A percentile compares a stretch with the other conserved stretches of the same genome.
These are phyloP conservation scores for Sebastes kiyomatsui DNA, from an alignment of 2,797 vertebrate genomes.

Conservation along the genomic window DNA sequence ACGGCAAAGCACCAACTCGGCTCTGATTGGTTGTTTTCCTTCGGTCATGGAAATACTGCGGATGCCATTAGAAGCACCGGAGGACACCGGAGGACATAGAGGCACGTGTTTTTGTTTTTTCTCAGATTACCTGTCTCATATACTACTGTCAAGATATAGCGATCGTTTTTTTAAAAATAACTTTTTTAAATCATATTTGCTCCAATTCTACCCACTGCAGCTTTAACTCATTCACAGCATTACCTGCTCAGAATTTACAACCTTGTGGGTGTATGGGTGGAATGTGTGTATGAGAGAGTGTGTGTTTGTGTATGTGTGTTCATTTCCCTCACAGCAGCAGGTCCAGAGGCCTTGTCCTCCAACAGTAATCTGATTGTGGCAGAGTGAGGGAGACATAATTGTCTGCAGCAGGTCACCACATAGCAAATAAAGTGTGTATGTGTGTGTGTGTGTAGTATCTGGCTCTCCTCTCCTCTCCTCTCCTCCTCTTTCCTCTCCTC, in stretches of 20 bases:
- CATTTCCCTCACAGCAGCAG: slow-evolving; percentile 39
- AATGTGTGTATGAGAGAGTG: background rate
- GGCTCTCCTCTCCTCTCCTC: background rate
- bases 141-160: too few species aligned
- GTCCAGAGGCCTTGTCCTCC: slow-evolving; percentile 64
- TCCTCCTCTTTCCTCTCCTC: background rate
- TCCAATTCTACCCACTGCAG: too few species aligned
- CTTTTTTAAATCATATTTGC: too few species aligned
- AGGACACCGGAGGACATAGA: too few species aligned
- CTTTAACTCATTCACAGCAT: background rate
- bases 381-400: slow-evolving; percentile 60
- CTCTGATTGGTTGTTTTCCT: too few species aligned
- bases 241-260: background rate
- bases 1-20: too few species aligned
- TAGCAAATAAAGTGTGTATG: slow-evolving; percentile 35
- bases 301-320: slow-evolving; percentile 18
- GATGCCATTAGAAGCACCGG: too few species aligned
- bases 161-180: too few species aligned
- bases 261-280: background rate
- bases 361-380: slow-evolving; percentile 70
- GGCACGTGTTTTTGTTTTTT: too few species aligned
- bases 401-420: slow-evolving; percentile 63
- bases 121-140: too few species aligned
- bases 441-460: background rate
- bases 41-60: accelerated